Conservation (phyloP, 2,797 vertebrate genomes). For the Oreonectes daqikongensis region DNA sequence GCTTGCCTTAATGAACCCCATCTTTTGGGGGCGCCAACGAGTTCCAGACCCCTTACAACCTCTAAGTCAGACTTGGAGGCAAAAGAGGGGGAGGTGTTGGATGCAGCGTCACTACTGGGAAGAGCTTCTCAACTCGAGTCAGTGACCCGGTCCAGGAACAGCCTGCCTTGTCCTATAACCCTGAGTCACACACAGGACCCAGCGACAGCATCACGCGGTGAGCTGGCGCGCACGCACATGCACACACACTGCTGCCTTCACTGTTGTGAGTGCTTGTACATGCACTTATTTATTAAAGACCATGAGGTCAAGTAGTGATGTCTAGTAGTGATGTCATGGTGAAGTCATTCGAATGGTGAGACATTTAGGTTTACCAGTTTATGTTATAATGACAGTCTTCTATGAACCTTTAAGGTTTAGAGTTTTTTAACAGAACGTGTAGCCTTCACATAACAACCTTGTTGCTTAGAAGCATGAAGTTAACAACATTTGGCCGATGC, state of each 20-base stretch:
- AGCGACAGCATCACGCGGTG: constrained; percentile 81
- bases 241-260: not conserved
- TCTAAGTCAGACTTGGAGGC: constrained; percentile 99
- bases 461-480: constrained; percentile 18
- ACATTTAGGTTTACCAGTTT: not conserved
- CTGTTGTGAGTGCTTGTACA: not conserved
- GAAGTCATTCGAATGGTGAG: no score
- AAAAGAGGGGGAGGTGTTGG: constrained; percentile 99
- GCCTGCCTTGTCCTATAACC: constrained; percentile 90
- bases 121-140: constrained; percentile 97
- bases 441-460: constrained; percentile 10
- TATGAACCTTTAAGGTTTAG: not conserved
- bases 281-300: not conserved
- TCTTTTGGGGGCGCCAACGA: constrained; percentile 86
- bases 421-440: not conserved
- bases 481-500: constrained; percentile 13
- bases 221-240: constrained; percentile 53
- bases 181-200: constrained; percentile 89
- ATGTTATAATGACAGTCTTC: not conserved
- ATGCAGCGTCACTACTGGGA: constrained; percentile 93
- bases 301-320: not conserved
- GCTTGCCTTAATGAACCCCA: constrained; percentile 92
- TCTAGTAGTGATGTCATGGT: not conserved
- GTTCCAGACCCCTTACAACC: constrained; percentile 90
- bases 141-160: constrained; percentile 96